Evolutionary conservation across 2,113 vertebrate genomes (phyloP).

Genomic region (Gorilla gorilla): DNA sequence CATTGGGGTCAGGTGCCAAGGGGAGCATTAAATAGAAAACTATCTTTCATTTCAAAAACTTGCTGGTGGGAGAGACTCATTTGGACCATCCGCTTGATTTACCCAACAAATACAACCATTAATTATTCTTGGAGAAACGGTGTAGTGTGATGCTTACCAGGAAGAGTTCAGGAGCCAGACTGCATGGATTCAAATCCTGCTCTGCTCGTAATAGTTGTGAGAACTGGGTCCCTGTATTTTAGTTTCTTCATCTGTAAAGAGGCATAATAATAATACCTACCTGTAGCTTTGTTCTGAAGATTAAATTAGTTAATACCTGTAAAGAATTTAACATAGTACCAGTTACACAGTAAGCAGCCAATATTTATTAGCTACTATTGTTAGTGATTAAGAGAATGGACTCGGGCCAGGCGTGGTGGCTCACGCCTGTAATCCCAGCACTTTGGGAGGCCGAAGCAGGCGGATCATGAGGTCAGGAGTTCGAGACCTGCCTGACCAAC

Average conservation of each 20-base stretch:
- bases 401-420: neutral
- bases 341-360: neutral
- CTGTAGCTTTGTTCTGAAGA: neutral
- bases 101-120: neutral
- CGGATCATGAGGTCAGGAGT: too few relatives aligned
- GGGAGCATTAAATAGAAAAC: neutral
- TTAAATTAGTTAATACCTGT: neutral
- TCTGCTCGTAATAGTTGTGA: neutral
- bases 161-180: neutral
- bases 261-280: neutral
- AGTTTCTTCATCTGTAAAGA: neutral
- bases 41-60: neutral
- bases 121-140: neutral
- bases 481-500: too few relatives aligned
- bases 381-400: neutral
- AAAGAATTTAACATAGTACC: neutral
- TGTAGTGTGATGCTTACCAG: neutral
- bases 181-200: neutral
- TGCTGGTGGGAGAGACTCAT: neutral
- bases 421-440: too few relatives aligned
- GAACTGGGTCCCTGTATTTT: neutral
- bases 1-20: neutral
- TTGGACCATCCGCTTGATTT: neutral
- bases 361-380: neutral
- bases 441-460: too few relatives aligned